Evolutionary conservation across 2,797 vertebrate species (phyloP).

Genomic region (Passerculus sandwichensis): DNA sequence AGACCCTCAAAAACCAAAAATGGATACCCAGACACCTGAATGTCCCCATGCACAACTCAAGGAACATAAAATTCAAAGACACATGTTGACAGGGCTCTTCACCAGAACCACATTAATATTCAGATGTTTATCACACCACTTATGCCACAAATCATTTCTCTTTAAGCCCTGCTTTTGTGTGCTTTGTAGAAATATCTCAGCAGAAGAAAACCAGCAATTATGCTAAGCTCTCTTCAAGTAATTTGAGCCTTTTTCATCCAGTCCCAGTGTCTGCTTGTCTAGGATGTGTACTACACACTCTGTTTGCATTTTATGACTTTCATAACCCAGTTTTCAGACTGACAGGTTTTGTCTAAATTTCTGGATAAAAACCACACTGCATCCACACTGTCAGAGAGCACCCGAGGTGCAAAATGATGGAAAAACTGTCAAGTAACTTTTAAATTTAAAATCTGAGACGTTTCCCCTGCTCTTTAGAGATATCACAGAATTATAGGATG

Average conservation of each 20-base stretch:
- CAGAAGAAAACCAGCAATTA: slow-evolving; percentile 39
- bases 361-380: not conserved
- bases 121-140: slow-evolving; percentile 16
- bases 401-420: not conserved
- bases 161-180: not conserved
- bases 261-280: not conserved
- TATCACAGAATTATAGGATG: not conserved
- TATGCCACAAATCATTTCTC: not conserved
- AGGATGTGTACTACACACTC: not conserved
- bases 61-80: not conserved
- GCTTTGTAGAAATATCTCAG: not conserved
- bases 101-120: slow-evolving; percentile 6
- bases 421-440: not conserved
- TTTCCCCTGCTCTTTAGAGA: fast-evolving
- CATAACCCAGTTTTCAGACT: not conserved
- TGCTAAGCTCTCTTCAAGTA: slow-evolving; percentile 6
- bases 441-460: not conserved
- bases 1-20: not conserved
- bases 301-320: not conserved
- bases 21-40: fast-evolving
- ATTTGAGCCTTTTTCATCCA: slow-evolving; percentile 3
- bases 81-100: not conserved
- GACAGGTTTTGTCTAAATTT: not conserved
- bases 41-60: not conserved
- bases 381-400: not conserved